Percentiles rank a stretch among this genome's conserved stretches.
phyloP scores from a whole-genome alignment of 2,888 invertebrate genomes.

The Cosmia trapezina region DNA sequence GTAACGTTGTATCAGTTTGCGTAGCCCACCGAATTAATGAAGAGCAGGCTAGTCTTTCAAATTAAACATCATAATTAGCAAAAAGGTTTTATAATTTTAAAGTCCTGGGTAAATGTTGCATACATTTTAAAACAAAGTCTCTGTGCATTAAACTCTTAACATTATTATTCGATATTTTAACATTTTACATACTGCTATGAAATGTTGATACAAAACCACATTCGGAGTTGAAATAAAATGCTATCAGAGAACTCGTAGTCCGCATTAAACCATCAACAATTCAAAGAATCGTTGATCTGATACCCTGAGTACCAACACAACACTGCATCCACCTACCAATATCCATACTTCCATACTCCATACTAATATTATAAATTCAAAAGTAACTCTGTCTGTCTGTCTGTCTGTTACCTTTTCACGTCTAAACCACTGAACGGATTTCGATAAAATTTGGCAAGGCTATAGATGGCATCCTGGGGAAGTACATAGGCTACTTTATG shows the following conservation, averaged over 20 bases:
- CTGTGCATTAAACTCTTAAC: slow-evolving; percentile 1
- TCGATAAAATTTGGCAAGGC: too few species aligned
- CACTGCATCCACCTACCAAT: background rate
- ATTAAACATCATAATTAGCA: slow-evolving; percentile 39
- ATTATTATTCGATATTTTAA: slow-evolving; percentile 18
- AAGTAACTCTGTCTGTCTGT: too few species aligned
- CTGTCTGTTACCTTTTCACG: too few species aligned
- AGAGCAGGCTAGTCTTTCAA: slow-evolving; percentile 43
- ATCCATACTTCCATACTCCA: too few species aligned
- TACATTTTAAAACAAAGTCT: slow-evolving; percentile 27
- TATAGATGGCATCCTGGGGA: too few species aligned
- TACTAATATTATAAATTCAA: too few species aligned
- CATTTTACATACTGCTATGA: background rate
- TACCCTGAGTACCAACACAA: too few species aligned
- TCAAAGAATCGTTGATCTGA: background rate
- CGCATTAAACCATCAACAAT: background rate
- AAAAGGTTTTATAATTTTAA: slow-evolving; percentile 38
- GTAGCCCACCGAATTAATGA: slow-evolving; percentile 42
- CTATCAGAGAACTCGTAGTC: background rate
- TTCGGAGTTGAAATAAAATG: background rate
- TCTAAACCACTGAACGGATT: too few species aligned
- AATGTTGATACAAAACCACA: background rate
- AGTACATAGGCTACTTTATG: too few species aligned
- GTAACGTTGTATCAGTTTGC: slow-evolving; percentile 40
- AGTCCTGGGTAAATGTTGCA: slow-evolving; percentile 17